Evolutionary conservation across 2,113 vertebrate species (phyloP).

Genomic region (Chamaea fasciata): DNA sequence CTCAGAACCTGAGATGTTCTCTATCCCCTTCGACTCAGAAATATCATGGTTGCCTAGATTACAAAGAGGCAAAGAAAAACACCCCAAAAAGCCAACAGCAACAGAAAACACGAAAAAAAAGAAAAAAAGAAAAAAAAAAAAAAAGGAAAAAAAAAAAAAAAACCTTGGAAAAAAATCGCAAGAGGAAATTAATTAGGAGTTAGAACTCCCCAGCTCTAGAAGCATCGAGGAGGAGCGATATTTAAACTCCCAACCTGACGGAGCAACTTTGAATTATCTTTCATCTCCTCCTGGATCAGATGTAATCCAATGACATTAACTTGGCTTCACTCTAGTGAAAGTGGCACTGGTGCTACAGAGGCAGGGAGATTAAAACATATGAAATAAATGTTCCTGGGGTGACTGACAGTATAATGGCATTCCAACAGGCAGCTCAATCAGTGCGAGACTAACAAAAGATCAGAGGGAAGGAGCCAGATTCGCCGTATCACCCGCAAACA

Average conservation of each 20-base stretch:
- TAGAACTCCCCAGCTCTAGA: background rate
- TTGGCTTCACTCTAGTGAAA: slow-evolving; percentile 9
- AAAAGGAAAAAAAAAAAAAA: no score
- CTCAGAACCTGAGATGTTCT: background rate
- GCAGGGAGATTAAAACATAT: slow-evolving; percentile 53
- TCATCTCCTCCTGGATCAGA: slow-evolving; percentile 20
- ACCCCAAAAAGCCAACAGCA: background rate
- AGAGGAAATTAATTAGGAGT: background rate
- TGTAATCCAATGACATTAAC: slow-evolving; percentile 43
- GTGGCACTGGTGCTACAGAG: background rate
- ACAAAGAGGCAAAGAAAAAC: background rate
- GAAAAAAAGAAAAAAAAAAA: no score
- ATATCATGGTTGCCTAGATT: background rate
- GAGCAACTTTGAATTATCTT: slow-evolving; percentile 42
- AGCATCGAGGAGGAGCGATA: background rate
- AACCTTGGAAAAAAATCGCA: background rate
- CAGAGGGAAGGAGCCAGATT: slow-evolving; percentile 37
- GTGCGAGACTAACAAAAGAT: slow-evolving; percentile 50
- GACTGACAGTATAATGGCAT: slow-evolving; percentile 61
- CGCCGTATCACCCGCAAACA: background rate
- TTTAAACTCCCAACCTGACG: background rate
- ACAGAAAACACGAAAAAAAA: no score
- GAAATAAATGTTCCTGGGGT: slow-evolving; percentile 36
- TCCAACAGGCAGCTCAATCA: slow-evolving; percentile 51
- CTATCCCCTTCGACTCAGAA: background rate